phyloP scores from a whole-genome alignment of 35 echinoderm and acorn worm species.

The Ptychodera flava region DNA sequence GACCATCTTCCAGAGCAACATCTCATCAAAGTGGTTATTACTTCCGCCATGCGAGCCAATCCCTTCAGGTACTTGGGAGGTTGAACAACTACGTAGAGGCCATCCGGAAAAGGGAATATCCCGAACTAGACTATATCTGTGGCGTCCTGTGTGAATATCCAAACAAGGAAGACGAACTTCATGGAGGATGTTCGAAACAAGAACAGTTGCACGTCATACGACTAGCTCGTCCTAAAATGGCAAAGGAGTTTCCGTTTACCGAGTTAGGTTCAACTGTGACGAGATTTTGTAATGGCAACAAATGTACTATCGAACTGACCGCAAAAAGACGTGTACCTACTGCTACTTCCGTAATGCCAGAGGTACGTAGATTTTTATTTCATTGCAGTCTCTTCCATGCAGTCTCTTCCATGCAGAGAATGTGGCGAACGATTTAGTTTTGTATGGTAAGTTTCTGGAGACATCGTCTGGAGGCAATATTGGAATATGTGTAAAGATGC shows the following conservation, averaged over 20 bases:
- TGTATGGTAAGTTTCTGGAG: too few relatives aligned
- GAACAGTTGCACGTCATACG: neutral
- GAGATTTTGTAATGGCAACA: neutral
- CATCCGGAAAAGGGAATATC: neutral
- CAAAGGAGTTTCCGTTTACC: neutral
- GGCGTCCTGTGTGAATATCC: neutral
- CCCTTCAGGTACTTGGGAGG: neutral
- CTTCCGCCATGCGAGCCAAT: neutral
- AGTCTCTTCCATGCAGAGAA: too few relatives aligned
- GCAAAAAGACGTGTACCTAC: too few relatives aligned
- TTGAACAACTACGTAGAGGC: neutral
- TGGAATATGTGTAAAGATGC: too few relatives aligned
- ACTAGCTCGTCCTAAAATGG: neutral
- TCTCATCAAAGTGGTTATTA: neutral
- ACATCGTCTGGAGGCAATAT: too few relatives aligned
- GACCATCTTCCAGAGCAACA: neutral
- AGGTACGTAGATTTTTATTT: too few relatives aligned
- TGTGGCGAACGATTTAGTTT: too few relatives aligned
- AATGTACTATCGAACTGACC: too few relatives aligned
- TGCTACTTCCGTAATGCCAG: too few relatives aligned
- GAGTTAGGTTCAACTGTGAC: neutral
- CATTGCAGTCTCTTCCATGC: too few relatives aligned
- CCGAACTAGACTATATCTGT: neutral
- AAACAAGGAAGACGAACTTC: neutral
- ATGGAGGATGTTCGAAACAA: too few relatives aligned